Evolutionary conservation across 2,113 vertebrate species (phyloP).

Genomic region (Bubalus kerabau): DNA sequence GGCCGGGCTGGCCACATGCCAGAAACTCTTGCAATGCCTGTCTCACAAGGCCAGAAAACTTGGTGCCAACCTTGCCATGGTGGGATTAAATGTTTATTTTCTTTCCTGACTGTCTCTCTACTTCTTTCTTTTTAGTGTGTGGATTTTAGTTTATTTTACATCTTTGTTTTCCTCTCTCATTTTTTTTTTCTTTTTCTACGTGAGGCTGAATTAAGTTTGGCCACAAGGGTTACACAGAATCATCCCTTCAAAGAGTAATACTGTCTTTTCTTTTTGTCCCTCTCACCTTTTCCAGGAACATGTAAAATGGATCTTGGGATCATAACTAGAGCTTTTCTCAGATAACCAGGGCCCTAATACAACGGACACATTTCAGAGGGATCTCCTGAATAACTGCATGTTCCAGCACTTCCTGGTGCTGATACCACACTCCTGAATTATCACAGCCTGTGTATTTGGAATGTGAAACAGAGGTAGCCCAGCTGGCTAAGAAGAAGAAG

Average conservation of each 20-base stretch:
- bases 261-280: too few species aligned
- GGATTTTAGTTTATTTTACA: neutral
- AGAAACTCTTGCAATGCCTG: neutral
- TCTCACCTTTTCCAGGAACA: neutral
- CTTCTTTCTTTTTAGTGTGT: neutral
- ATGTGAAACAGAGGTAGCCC: neutral
- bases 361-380: neutral
- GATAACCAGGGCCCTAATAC: neutral
- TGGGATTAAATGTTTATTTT: neutral
- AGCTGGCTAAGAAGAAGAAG: neutral
- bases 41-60: neutral
- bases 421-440: neutral
- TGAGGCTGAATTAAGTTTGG: neutral
- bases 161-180: neutral
- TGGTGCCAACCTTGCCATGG: neutral
- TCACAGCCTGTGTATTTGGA: neutral
- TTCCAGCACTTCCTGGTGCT: neutral
- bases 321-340: neutral
- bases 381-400: neutral
- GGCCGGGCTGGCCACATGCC: fast-evolving
- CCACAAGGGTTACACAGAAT: neutral
- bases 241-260: neutral
- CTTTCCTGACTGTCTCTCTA: too few species aligned
- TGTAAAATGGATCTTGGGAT: neutral
- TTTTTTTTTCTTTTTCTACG: neutral